Evolutionary conservation across 92 coral and sea anemone species (phyloP), one percentile per base, ranked within the genome.

Genomic region (Virgularia gustaviana): DNA sequence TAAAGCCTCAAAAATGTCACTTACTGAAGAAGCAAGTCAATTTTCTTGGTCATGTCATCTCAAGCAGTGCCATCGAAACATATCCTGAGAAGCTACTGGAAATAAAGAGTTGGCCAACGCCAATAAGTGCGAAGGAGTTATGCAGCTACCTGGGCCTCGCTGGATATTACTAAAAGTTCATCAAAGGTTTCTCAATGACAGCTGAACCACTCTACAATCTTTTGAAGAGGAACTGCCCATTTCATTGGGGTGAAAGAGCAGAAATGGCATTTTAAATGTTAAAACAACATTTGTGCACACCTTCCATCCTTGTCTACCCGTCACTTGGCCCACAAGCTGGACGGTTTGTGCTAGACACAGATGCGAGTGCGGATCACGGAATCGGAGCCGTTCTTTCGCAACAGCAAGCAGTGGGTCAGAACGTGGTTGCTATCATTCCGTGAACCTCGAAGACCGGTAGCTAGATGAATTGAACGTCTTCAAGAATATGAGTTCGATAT

Each of bases 41-140:
- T 20, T 70, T 82, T 45, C 43, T 76, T 2, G 88, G 85, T 9
- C 79, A 84, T 30, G 82, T 85, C 29, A 70, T 71, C 15, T 81
- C 83, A 0, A 39, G 53, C 1, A 38, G 60, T 4, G 85, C 77
- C 0, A 75, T 76, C 2, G 70, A 77, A 18, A 72, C 81, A 12
- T 79, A 85, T 59, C 77, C 85, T n/a, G 83, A 59, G 33, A 80
- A 80, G 37, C 52, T 68, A 32, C 16, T 10, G 6, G 77, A 68
- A 73, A 44, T 74, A 36, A n/a, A 64, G 5, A 27, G 56, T 11
- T 53, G 83, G 85, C 82, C 85, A 23, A 57, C 65, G 3, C 75
- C 74, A 27, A 34, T 37, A 0, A 80, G 38, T 36, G 38, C 49
- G 2, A 35, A 28, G 3, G 79, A 84, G 33, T 23, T 75, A 19